A percentile compares a stretch with the other conserved stretches of the same genome.
Conservation (phyloP, 1,140 invertebrate species). For the Drosophila oshimai region DNA sequence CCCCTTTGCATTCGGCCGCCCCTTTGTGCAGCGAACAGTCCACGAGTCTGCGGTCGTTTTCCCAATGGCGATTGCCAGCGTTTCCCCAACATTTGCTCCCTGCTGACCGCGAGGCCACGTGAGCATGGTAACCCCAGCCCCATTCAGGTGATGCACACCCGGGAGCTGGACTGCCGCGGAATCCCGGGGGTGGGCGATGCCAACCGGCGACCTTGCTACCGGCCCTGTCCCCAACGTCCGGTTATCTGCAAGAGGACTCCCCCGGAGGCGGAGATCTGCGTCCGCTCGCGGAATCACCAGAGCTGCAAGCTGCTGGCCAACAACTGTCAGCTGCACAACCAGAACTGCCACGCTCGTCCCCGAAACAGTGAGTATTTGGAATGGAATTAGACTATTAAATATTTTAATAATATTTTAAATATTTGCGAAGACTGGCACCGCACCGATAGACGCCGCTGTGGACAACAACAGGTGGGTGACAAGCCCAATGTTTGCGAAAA, state of each 20-base stretch:
- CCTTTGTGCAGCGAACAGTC: conserved; percentile 25
- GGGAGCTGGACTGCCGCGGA: conserved; percentile 17
- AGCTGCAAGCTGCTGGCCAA: conserved; percentile 46
- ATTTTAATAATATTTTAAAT: not conserved
- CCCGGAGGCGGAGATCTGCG: conserved; percentile 27
- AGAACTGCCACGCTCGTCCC: conserved; percentile 30
- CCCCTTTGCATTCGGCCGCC: conserved; percentile 23
- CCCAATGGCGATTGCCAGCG: conserved; percentile 27
- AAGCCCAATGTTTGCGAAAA: conserved; percentile 22
- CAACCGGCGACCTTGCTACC: conserved; percentile 9
- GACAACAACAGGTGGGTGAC: conserved; percentile 25
- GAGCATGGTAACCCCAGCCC: too few relatives aligned
- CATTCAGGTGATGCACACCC: conserved; percentile 15
- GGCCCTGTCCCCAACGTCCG: conserved; percentile 12
- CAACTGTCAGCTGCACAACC: conserved; percentile 40
- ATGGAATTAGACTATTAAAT: too few relatives aligned
- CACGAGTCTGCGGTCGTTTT: conserved; percentile 34
- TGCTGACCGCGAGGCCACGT: conserved; percentile 6
- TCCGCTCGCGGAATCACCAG: conserved; percentile 7
- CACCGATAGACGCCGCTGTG: conserved; percentile 29
- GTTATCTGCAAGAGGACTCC: conserved; percentile 7
- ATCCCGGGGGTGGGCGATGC: conserved; percentile 7
- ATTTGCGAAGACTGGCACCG: conserved; percentile 50
- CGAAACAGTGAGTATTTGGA: conserved; percentile 34
- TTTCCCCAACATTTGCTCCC: conserved; percentile 43